phyloP scores from a whole-genome alignment of 2,888 invertebrate species.

The Lochmaea capreae region DNA sequence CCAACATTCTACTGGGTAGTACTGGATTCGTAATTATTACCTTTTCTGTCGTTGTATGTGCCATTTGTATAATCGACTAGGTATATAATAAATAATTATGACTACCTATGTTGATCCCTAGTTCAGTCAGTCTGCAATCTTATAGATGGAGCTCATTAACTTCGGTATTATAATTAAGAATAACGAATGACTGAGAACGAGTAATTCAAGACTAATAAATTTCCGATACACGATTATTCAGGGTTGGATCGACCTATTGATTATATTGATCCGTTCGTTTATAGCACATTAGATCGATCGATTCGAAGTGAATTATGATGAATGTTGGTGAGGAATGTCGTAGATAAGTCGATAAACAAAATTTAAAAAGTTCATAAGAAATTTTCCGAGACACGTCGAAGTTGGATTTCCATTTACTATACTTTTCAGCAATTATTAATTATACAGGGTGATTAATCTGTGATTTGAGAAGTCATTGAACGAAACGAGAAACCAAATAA shows the following conservation, averaged over 20 bases:
- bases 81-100: conserved; percentile 19
- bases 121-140: conserved; percentile 29
- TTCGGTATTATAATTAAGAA: conserved; percentile 39
- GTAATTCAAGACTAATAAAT: conserved; percentile 36
- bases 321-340: no score
- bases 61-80: conserved; percentile 30
- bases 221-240: conserved; percentile 26
- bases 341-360: no score
- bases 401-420: no score
- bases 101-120: conserved; percentile 11
- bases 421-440: no score
- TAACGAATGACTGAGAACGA: conserved; percentile 33
- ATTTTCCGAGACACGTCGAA: no score
- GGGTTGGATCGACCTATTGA: neutral
- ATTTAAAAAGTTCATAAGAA: no score
- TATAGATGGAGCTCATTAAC: conserved; percentile 37
- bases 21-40: conserved; percentile 28
- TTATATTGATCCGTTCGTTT: neutral
- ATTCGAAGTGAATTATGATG: neutral
- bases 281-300: neutral
- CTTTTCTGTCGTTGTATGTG: conserved; percentile 26
- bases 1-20: conserved; percentile 7
- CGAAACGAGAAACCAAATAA: no score
- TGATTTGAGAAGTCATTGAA: no score
- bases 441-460: no score